These are phyloP conservation scores for Hoplodrina blanda DNA, from an alignment of 2,888 invertebrate genomes.

Conservation along the genomic window DNA sequence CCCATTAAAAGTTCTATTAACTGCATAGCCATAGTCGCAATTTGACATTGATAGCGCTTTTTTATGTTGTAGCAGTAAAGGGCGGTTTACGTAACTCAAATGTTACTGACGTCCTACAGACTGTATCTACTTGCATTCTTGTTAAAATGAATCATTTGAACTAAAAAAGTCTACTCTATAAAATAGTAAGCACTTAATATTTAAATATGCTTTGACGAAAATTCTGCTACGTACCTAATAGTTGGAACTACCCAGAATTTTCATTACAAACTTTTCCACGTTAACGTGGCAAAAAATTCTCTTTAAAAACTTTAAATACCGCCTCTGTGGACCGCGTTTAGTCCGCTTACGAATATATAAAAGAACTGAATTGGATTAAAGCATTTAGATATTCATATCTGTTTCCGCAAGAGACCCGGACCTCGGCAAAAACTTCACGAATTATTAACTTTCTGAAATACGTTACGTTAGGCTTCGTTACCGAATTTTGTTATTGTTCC, in stretches of 20 bases:
- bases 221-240: constrained; percentile 4
- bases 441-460: constrained; percentile 59
- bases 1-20: neutral
- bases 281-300: neutral
- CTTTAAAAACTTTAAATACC: too few species aligned
- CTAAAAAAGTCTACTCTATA: neutral
- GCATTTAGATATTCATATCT: constrained; percentile 47
- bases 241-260: constrained; percentile 12
- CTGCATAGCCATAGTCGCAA: neutral
- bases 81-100: too few species aligned
- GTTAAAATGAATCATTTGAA: neutral
- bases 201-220: constrained; percentile 14
- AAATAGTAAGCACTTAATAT: neutral
- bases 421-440: constrained; percentile 57
- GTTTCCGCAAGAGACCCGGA: constrained; percentile 48
- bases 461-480: constrained; percentile 7
- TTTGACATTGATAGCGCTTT: too few species aligned
- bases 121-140: neutral
- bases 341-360: constrained; percentile 41
- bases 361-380: constrained; percentile 57
- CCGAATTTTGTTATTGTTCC: constrained; percentile 24
- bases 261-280: constrained; percentile 2
- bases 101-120: too few species aligned
- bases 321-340: constrained; percentile 36
- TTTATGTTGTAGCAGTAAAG: too few species aligned